Evolutionary conservation across 2,113 vertebrate genomes (phyloP).

Genomic region (Austrofundulus limnaeus): DNA sequence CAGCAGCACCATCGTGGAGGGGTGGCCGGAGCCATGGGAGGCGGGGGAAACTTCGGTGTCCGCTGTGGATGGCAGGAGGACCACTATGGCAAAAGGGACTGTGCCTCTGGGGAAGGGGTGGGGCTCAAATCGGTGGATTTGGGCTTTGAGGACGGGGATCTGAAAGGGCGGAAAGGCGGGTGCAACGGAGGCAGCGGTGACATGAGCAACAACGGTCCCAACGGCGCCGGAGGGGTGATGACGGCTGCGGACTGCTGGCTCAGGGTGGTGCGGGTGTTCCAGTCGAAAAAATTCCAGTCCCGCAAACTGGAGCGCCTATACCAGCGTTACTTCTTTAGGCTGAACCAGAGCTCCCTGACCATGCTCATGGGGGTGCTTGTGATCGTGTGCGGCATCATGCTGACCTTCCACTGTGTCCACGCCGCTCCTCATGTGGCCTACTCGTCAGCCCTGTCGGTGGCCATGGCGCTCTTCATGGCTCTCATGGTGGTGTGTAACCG

Average conservation of each 20-base stretch:
- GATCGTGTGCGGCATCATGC: conserved; percentile 89
- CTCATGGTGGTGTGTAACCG: conserved; percentile 96
- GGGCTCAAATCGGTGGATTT: conserved; percentile 87
- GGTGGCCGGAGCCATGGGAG: conserved; percentile 69
- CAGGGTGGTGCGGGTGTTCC: conserved; percentile 87
- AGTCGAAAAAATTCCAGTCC: conserved; percentile 95
- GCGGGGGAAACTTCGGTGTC: conserved; percentile 73
- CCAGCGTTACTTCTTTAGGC: conserved; percentile 97
- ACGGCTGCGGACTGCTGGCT: conserved; percentile 83
- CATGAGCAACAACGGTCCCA: conserved; percentile 44
- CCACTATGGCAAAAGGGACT: conserved; percentile 86
- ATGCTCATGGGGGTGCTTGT: conserved; percentile 95
- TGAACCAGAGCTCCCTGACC: conserved; percentile 97
- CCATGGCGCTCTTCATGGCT: conserved; percentile 87
- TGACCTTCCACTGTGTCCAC: conserved; percentile 91
- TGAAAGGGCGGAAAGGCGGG: conserved; percentile 72
- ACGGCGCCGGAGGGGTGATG: conserved; percentile 56
- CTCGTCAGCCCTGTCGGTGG: conserved; percentile 80
- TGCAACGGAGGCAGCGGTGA: conserved; percentile 72
- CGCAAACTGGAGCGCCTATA: conserved; percentile 95
- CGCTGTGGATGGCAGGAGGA: conserved; percentile 95
- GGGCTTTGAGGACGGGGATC: conserved; percentile 86
- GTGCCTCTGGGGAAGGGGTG: conserved; percentile 74
- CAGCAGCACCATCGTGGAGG: conserved; percentile 75
- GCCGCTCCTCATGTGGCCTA: conserved; percentile 80